Conservation (phyloP, 2,888 invertebrate genomes). For the Agonopterix subpropinquella region DNA sequence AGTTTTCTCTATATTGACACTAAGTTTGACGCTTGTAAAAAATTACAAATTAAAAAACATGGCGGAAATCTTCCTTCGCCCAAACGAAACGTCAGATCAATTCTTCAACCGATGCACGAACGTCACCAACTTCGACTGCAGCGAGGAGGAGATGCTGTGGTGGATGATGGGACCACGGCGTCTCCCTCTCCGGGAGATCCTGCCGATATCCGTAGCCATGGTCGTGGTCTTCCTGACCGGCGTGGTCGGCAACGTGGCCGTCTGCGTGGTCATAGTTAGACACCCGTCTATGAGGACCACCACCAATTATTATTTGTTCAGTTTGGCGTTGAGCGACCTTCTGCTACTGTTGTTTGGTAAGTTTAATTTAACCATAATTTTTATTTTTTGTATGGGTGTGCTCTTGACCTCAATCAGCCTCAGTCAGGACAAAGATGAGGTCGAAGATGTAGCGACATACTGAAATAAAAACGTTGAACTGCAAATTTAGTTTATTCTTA, state of each 20-base stretch:
- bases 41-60: conserved; percentile 8
- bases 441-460: too few species aligned
- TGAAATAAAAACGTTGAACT: too few species aligned
- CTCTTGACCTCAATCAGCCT: too few species aligned
- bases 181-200: conserved; percentile 71
- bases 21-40: too few species aligned
- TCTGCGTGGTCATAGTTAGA: conserved; percentile 88
- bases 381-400: too few species aligned
- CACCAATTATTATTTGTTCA: conserved; percentile 94
- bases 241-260: conserved; percentile 87
- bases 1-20: too few species aligned
- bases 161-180: conserved; percentile 78
- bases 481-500: too few species aligned
- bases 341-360: conserved; percentile 87
- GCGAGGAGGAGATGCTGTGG: conserved; percentile 76
- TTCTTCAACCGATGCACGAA: conserved; percentile 59
- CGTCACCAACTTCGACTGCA: conserved; percentile 69
- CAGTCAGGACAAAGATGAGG: too few species aligned
- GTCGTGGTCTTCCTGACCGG: conserved; percentile 88
- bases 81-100: conserved; percentile 40
- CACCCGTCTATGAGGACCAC: conserved; percentile 91
- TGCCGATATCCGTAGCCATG: conserved; percentile 81
- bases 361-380: conserved; percentile 28
- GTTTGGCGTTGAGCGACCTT: conserved; percentile 90
- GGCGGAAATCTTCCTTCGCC: conserved; percentile 39